Percentiles rank a stretch among this genome's conserved stretches.
Conservation (phyloP, 2,797 vertebrate genomes). For the Acanthopagrus latus region DNA sequence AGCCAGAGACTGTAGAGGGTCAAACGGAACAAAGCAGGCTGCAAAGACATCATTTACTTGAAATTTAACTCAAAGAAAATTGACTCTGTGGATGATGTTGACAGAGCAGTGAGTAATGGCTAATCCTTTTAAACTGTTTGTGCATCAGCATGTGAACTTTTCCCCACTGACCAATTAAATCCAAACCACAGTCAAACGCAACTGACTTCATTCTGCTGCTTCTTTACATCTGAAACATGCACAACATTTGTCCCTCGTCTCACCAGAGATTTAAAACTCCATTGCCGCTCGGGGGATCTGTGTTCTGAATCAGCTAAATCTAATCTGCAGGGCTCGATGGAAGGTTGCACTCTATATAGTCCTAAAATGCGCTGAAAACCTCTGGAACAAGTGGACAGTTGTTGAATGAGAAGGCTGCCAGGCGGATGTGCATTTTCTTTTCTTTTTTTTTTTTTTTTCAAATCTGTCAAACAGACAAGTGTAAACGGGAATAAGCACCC, state of each 20-base stretch:
- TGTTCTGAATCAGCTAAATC: not conserved
- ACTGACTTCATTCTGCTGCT: not conserved
- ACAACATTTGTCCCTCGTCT: not conserved
- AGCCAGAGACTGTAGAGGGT: slow-evolving; percentile 33
- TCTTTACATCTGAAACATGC: not conserved
- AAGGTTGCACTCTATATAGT: not conserved
- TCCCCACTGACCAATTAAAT: not conserved
- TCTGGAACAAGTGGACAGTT: slow-evolving; percentile 16
- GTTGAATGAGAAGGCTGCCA: slow-evolving; percentile 1
- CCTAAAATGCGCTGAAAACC: not conserved
- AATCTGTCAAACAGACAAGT: slow-evolving; percentile 9
- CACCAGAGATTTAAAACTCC: not conserved
- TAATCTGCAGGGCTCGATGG: slow-evolving; percentile 2
- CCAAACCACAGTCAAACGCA: not conserved
- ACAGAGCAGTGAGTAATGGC: slow-evolving; percentile 7
- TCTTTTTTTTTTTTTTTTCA: not conserved
- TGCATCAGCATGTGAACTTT: slow-evolving; percentile 4
- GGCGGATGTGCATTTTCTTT: not conserved
- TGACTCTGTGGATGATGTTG: slow-evolving; percentile 6
- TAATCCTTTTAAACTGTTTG: slow-evolving; percentile 1
- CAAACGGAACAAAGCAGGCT: slow-evolving; percentile 12
- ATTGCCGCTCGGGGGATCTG: not conserved
- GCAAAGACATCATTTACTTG: slow-evolving; percentile 8
- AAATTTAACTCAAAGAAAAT: slow-evolving; percentile 34
- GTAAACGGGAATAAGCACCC: slow-evolving; percentile 10